Base-by-base conservation (phyloP, 2,888 invertebrate species). In the Neocrepidodera transversa region DNA sequence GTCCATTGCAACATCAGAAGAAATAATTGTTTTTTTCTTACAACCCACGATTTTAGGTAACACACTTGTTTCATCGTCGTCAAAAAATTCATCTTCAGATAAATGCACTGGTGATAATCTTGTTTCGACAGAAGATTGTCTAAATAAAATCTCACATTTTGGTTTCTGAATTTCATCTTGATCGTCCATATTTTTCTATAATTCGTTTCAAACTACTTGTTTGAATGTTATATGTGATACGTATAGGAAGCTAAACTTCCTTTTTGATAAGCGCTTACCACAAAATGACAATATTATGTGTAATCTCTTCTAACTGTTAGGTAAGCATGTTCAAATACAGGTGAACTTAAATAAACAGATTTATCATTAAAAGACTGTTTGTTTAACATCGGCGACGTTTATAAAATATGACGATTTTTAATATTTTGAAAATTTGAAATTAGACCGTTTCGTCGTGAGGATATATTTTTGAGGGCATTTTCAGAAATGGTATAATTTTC, bases 61-160 rank as follows among this genome's bases (percentile, higher is more conserved):
- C 32, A 14, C 30, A 8, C 26, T 11, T 14, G 18, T 48, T 30
- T 60, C 43, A 14, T 59, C 43, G n/a, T 63, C 62, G 10, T 62
- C 62, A 10, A 53, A 47, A 56, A 56, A 62, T 10, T 68, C 67
- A 5, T 63, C 66, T 23, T 68, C 69, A 5, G 70, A 67, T 52
- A 68, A 62, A 48, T 68, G 68, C n/a, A 66, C 60, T 26, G 76
- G 72, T 6, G 71, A 67, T 14, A 75, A 52, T 40, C 70, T 67
- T 13, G 69, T 74, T 71, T 78, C 78, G 10, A 71, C 45, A 2
- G 74, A 75, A 11, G 74, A 74, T 65, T 75, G 76, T 50, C 76
- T 64, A 54, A 65, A 76, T 51, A 77, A 69, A 57, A 71, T 62
- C 49, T 63, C 66, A 43, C 66, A 63, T 35, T 67, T 52, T 2